phyloP scores from a whole-genome alignment of 2,113 vertebrate species.

The Megaceryle torquata region DNA sequence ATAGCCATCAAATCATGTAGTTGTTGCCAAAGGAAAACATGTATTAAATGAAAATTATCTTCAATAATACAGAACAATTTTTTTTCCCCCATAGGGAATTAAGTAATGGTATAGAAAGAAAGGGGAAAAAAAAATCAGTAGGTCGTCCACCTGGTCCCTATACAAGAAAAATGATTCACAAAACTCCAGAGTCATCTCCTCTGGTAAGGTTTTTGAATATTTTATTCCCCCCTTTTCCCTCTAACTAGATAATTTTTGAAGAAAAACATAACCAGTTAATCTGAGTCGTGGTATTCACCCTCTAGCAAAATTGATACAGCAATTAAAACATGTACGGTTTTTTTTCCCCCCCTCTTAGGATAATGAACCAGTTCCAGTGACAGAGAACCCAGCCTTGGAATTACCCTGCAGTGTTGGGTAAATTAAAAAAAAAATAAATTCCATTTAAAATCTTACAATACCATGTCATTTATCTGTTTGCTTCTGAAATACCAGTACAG shows the following conservation, averaged over 20 bases:
- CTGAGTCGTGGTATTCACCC: not conserved
- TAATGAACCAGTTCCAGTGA: slow-evolving; percentile 73
- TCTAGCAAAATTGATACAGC: not conserved
- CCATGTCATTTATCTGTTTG: not conserved
- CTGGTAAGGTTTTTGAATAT: slow-evolving; percentile 69
- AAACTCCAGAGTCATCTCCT: slow-evolving; percentile 73
- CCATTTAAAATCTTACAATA: not conserved
- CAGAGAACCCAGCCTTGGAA: slow-evolving; percentile 83
- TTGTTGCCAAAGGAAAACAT: not conserved
- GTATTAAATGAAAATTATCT: not conserved
- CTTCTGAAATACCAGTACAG: not conserved
- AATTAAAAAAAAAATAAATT: not conserved
- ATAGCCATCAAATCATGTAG: not conserved
- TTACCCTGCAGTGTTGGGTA: slow-evolving; percentile 87
- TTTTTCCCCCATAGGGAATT: slow-evolving; percentile 75
- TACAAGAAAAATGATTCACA: slow-evolving; percentile 83
- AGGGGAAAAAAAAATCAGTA: slow-evolving; percentile 89
- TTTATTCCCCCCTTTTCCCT: not conserved
- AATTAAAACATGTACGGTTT: not conserved
- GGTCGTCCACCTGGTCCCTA: slow-evolving; percentile 84
- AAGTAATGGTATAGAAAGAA: slow-evolving; percentile 88
- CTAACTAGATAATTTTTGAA: not conserved
- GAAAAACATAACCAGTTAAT: slow-evolving; percentile 8
- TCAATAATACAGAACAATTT: slow-evolving; percentile 38
- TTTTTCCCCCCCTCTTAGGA: slow-evolving; percentile 41